phyloP scores from a whole-genome alignment of 2,888 invertebrate genomes.

The Strigamia maritima region DNA sequence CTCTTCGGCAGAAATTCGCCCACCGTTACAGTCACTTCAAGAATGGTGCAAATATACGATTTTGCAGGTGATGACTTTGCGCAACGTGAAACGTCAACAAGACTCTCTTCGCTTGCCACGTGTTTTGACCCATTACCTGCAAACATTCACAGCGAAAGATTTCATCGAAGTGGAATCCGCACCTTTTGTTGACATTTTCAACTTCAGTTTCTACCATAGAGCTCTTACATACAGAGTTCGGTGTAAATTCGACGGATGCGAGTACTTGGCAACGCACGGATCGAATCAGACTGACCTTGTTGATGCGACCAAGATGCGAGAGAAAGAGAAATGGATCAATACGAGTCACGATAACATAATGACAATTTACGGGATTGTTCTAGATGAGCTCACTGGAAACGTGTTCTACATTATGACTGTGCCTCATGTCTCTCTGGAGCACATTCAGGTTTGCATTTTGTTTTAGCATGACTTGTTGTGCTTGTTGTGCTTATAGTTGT shows the following conservation, averaged over 20 bases:
- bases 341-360: conserved; percentile 47
- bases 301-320: conserved; percentile 41
- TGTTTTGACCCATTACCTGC: conserved; percentile 46
- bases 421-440: conserved; percentile 47
- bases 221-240: conserved; percentile 43
- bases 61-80: conserved; percentile 46
- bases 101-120: conserved; percentile 47
- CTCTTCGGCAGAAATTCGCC: background rate
- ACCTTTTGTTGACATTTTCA: conserved; percentile 43
- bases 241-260: conserved; percentile 41
- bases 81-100: conserved; percentile 45
- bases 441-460: conserved; percentile 44
- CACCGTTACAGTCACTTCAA: conserved; percentile 43
- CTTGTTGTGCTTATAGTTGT: too few species aligned
- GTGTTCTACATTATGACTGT: conserved; percentile 48
- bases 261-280: conserved; percentile 43
- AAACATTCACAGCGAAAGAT: conserved; percentile 47
- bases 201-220: conserved; percentile 43
- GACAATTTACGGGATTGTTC: conserved; percentile 46
- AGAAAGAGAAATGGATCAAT: conserved; percentile 47
- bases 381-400: conserved; percentile 45
- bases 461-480: background rate
- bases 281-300: conserved; percentile 39
- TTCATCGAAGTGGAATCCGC: conserved; percentile 46
- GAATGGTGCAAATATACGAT: conserved; percentile 47